Evolutionary conservation across 2,888 invertebrate species (phyloP).

Genomic region (Leuctra nigra): DNA sequence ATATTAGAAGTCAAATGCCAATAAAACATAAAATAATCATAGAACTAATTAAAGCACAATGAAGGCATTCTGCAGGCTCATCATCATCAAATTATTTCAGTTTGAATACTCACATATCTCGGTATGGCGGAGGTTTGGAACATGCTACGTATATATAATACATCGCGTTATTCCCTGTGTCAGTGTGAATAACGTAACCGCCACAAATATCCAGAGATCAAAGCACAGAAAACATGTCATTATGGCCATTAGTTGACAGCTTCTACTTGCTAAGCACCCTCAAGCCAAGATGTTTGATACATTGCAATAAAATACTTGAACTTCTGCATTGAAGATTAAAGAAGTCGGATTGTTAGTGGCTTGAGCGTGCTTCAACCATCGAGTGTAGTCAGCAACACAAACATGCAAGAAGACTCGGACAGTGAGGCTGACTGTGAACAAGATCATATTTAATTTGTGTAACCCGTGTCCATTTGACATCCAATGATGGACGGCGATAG

Average conservation of each 20-base stretch:
- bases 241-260: neutral
- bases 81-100: constrained; percentile 6
- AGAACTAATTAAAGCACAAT: constrained; percentile 18
- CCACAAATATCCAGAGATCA: neutral
- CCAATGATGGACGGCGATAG: neutral
- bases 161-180: neutral
- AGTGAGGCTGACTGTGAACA: neutral
- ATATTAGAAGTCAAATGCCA: too few relatives aligned
- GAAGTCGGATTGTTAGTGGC: constrained; percentile 2
- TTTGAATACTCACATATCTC: constrained; percentile 5
- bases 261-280: neutral
- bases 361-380: neutral
- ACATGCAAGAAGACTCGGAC: neutral
- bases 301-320: neutral
- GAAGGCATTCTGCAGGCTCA: neutral
- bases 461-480: neutral
- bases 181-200: constrained; percentile 8
- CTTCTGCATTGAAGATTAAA: neutral
- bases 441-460: neutral
- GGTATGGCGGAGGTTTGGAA: constrained; percentile 7
- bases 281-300: neutral
- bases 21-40: too few relatives aligned
- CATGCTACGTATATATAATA: constrained; percentile 10
- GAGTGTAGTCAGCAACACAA: neutral
- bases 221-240: constrained; percentile 6